phyloP scores from a whole-genome alignment of 2,113 vertebrate genomes.

The Lepisosteus osseus region DNA sequence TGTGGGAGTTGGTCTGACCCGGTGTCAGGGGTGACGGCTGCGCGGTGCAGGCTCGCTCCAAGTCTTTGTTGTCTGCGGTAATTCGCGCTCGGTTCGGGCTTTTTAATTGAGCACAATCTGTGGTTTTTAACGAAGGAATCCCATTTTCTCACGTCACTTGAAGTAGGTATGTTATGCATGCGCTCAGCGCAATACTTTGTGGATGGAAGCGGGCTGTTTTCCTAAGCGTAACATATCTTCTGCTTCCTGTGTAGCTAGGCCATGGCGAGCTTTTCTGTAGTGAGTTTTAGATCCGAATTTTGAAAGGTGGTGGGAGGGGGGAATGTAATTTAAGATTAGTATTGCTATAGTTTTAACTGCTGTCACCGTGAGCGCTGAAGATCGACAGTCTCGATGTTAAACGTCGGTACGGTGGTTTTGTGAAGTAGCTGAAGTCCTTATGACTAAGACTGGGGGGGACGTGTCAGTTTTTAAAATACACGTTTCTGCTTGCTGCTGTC shows the following conservation, averaged over 20 bases:
- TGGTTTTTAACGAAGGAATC: constrained; percentile 3
- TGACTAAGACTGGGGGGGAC: not conserved
- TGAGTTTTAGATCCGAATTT: not conserved
- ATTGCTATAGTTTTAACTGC: not conserved
- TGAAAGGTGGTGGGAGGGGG: not conserved
- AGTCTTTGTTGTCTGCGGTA: constrained; percentile 15
- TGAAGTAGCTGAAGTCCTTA: too few species aligned
- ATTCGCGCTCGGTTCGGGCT: not conserved
- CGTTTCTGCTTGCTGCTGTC: too few species aligned
- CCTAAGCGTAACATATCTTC: not conserved
- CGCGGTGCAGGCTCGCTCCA: not conserved
- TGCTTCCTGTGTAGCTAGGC: not conserved
- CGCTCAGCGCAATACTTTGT: too few species aligned
- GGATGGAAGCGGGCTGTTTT: not conserved
- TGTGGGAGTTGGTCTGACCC: constrained; percentile 8
- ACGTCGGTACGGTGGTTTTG: too few species aligned
- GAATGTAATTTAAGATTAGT: not conserved
- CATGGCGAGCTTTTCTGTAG: not conserved
- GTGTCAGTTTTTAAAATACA: too few species aligned
- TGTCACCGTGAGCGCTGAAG: not conserved
- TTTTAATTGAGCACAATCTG: not conserved
- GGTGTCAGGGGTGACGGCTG: constrained; percentile 16
- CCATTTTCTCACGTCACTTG: not conserved
- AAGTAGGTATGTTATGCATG: constrained; percentile 11
- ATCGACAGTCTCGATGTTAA: too few species aligned